Conservation (phyloP, 2,888 invertebrate genomes). For the Ditula angustiorana region DNA sequence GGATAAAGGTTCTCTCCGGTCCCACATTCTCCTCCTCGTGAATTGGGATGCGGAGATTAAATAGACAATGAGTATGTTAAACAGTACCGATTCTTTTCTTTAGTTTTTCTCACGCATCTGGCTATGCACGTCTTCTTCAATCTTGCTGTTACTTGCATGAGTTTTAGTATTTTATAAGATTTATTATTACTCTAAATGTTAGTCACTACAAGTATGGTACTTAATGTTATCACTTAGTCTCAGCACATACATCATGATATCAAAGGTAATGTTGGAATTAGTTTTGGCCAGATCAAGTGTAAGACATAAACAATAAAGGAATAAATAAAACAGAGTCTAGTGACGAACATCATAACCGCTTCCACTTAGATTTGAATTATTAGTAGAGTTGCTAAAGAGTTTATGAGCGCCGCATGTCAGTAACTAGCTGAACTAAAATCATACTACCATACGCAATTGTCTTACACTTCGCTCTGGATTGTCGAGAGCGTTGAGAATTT, state of each 20-base stretch:
- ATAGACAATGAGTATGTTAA: conserved; percentile 59
- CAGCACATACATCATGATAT: conserved; percentile 81
- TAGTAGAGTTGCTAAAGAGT: conserved; percentile 61
- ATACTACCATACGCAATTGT: conserved; percentile 56
- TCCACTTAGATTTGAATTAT: conserved; percentile 54
- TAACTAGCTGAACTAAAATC: conserved; percentile 59
- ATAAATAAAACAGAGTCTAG: conserved; percentile 30
- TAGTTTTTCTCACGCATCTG: conserved; percentile 83
- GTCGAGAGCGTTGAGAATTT: conserved; percentile 86
- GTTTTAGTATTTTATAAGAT: conserved; percentile 69
- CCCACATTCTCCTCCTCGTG: conserved; percentile 53
- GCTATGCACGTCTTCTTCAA: conserved; percentile 82
- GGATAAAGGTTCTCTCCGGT: conserved; percentile 62
- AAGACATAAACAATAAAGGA: conserved; percentile 60
- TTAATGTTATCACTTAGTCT: conserved; percentile 78
- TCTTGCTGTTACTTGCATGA: conserved; percentile 83
- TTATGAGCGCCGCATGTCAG: conserved; percentile 64
- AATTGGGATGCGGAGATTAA: conserved; percentile 60
- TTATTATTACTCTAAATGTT: conserved; percentile 78
- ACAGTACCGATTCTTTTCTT: conserved; percentile 70
- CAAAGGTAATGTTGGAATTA: conserved; percentile 73
- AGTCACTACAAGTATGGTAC: conserved; percentile 66
- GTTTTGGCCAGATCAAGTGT: conserved; percentile 75
- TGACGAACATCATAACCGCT: conserved; percentile 60
- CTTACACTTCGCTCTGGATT: conserved; percentile 81